Evolutionary conservation across 1,140 invertebrate genomes (phyloP).

Genomic region (Homalodisca vitripennis): DNA sequence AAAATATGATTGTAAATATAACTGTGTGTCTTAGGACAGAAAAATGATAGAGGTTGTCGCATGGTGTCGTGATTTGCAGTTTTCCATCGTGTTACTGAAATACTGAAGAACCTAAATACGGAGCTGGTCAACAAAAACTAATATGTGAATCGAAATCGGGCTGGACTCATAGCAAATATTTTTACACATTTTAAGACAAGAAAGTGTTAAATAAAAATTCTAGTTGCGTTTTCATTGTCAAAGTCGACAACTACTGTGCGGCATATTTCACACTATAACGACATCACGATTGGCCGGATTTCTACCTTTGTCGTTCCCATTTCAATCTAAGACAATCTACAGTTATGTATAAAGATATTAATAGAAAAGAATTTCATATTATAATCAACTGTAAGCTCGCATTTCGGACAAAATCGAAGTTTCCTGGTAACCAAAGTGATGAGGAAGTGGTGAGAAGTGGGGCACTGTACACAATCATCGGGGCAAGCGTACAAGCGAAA

Average conservation of each 20-base stretch:
- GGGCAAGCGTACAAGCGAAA: too few relatives aligned
- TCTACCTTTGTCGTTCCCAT: slow-evolving; percentile 20
- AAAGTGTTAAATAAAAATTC: slow-evolving; percentile 8
- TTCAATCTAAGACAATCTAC: slow-evolving; percentile 24
- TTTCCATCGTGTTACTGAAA: too few relatives aligned
- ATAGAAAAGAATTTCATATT: slow-evolving; percentile 28
- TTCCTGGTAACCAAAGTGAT: neutral
- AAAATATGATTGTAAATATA: too few relatives aligned
- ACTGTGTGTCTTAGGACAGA: too few relatives aligned
- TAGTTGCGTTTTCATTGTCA: slow-evolving; percentile 23
- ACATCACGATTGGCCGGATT: slow-evolving; percentile 27
- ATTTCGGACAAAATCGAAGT: slow-evolving; percentile 31
- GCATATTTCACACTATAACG: slow-evolving; percentile 2
- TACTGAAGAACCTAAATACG: too few relatives aligned
- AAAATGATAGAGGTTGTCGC: too few relatives aligned
- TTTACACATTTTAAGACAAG: slow-evolving; percentile 3
- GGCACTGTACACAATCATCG: too few relatives aligned
- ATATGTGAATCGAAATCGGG: slow-evolving; percentile 5
- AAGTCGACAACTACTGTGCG: slow-evolving; percentile 9
- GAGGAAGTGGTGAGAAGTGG: too few relatives aligned
- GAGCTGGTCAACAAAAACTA: neutral
- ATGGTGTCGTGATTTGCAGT: too few relatives aligned
- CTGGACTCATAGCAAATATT: slow-evolving; percentile 16
- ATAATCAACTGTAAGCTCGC: slow-evolving; percentile 30
- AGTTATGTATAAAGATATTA: slow-evolving; percentile 31